Base-by-base conservation (phyloP, 2,888 invertebrate genomes). In the Zaprionus bogoriensis region DNA sequence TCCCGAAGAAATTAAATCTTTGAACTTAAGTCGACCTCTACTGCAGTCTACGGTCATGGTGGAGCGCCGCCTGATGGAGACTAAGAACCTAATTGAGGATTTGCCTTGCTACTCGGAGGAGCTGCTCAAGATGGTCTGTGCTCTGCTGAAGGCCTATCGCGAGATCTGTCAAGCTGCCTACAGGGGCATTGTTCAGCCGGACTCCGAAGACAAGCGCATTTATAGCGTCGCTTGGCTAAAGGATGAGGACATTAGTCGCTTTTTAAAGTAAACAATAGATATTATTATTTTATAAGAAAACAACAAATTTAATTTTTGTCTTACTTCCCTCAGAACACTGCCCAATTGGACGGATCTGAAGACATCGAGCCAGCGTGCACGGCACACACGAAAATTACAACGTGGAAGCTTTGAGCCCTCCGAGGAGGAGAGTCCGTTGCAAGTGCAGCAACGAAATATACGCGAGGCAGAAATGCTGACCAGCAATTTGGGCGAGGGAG, bases 381-480 rank as follows among this genome's bases (percentile, higher is more conserved):
- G 76, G 9, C 86, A 88, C 19, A 80, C 77, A 19, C 88, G 88
- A 7, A 90, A 89, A 58, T 58, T 91, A 12, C 90, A 89, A 32
- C 88, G 89, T 4, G 75, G 77, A 27, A 79, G 77, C 44, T 90
- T 92, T 57, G 92, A 93, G 44, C 92, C 93, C 0, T 92, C 93
- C 2, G 94, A 94, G 82, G 94, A 95, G 87, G 96, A 96, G 89
- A 95, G 95, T 77, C 95, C 96, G 1, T 93, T 95, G 78, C 96
- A 96, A 88, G 93, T 96, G 44, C 92, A 95, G 25, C 94, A 94
- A 76, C 92, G 96, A 47, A 97, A 96, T 89, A 92, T 95, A 55
- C 95, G 97, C 52, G 99, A 99, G 90, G 97, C 98, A 0, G 97
- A 97, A 89, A 98, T 98, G 87, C 92, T 99, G 7, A 98, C 97